These are phyloP conservation scores for Meles meles DNA, from an alignment of 2,113 vertebrate species.

Conservation along the genomic window DNA sequence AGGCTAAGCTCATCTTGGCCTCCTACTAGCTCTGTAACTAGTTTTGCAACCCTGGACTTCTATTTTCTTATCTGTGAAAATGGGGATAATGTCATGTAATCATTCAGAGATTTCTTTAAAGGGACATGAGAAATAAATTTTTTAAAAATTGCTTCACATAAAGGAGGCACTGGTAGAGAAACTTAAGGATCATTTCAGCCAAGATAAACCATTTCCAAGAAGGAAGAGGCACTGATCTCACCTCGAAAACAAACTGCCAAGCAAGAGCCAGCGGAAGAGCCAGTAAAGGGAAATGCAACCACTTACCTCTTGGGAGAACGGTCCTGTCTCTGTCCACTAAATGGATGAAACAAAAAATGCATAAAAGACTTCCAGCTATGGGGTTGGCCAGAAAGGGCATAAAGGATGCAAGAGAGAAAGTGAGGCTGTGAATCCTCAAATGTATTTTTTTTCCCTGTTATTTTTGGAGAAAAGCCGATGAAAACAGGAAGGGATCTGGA, in stretches of 20 bases:
- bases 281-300: constrained; percentile 31
- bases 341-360: constrained; percentile 48
- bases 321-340: constrained; percentile 37
- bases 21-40: not conserved
- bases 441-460: constrained; percentile 69
- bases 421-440: constrained; percentile 55
- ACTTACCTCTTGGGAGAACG: constrained; percentile 41
- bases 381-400: constrained; percentile 52
- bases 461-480: constrained; percentile 74
- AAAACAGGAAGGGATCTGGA: constrained; percentile 69
- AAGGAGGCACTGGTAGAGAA: not conserved
- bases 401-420: constrained; percentile 53
- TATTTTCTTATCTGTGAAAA: not conserved
- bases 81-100: not conserved
- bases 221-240: not conserved
- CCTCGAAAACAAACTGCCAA: constrained; percentile 55
- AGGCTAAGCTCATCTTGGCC: not conserved
- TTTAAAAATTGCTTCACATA: not conserved
- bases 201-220: constrained; percentile 42
- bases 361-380: constrained; percentile 44
- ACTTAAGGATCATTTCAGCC: not conserved
- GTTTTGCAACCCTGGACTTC: not conserved
- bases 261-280: constrained; percentile 46
- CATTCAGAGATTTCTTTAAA: constrained; percentile 25
- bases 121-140: not conserved